Evolutionary conservation across 2,888 invertebrate genomes (phyloP).

Genomic region (Conus canariensis): DNA sequence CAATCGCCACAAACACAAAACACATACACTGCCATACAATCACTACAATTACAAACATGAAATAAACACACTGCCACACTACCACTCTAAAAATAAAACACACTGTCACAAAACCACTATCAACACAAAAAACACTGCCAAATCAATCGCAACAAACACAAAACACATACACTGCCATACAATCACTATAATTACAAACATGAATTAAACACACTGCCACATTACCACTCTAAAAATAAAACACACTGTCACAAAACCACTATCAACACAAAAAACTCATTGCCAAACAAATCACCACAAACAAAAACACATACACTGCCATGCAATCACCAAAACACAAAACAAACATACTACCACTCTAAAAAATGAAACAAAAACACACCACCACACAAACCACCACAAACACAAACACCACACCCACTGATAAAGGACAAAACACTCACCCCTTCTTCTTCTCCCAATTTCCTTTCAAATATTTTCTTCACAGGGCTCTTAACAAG

Average conservation of each 20-base stretch:
- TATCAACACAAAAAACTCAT: no score
- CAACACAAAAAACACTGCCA: not conserved
- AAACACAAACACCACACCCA: not conserved
- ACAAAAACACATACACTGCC: no score
- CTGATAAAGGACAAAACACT: constrained; percentile 51
- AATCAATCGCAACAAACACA: not conserved
- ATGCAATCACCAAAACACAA: no score
- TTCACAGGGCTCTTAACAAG: constrained; percentile 98
- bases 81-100: no score
- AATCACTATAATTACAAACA: not conserved
- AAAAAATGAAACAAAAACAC: not conserved
- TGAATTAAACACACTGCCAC: no score
- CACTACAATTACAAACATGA: not conserved
- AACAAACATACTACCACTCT: not conserved
- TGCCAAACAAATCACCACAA: no score
- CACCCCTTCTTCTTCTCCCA: constrained; percentile 97
- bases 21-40: not conserved
- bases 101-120: no score
- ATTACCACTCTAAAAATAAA: no score
- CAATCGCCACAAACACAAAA: not conserved
- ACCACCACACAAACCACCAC: not conserved
- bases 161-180: not conserved
- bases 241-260: no score
- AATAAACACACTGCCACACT: no score
- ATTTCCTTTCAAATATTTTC: constrained; percentile 97